A percentile compares a stretch with the other conserved stretches of the same genome.
Evolutionary conservation across 1,140 invertebrate genomes (phyloP).

Genomic region (Metopolophium dirhodum): DNA sequence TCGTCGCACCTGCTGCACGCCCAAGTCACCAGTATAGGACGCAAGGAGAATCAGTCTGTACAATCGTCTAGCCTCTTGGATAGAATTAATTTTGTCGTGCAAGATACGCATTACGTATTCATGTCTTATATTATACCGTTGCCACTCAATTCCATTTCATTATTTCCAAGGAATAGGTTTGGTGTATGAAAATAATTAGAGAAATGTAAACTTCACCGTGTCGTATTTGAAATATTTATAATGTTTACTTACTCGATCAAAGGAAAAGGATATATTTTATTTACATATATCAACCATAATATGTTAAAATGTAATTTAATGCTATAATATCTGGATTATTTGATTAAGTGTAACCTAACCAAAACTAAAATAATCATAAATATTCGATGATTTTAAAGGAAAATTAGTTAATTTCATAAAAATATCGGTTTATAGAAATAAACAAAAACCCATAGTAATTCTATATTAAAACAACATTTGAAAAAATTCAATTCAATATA

Average conservation of each 20-base stretch:
- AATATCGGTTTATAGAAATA: not conserved
- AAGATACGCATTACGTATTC: not conserved
- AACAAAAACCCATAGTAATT: not conserved
- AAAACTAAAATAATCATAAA: not conserved
- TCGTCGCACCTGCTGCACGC: slow-evolving; percentile 35
- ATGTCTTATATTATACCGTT: not conserved
- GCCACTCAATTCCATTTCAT: not conserved
- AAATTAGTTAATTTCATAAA: not conserved
- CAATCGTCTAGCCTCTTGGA: no score
- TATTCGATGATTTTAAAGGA: not conserved
- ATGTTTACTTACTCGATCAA: not conserved
- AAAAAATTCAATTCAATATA: no score
- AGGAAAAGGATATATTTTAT: not conserved
- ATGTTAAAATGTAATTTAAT: not conserved
- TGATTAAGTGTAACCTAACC: not conserved
- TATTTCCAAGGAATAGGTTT: not conserved
- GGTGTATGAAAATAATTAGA: not conserved
- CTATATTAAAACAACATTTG: no score
- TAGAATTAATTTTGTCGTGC: not conserved
- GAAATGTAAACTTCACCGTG: not conserved
- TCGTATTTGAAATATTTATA: not conserved
- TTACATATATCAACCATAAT: not conserved
- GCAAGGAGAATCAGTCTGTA: slow-evolving; percentile 15
- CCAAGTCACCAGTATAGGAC: not conserved
- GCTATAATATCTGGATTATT: not conserved